These are phyloP conservation scores for Tetragnatha montana DNA, from an alignment of 2,888 invertebrate species.

Conservation along the genomic window DNA sequence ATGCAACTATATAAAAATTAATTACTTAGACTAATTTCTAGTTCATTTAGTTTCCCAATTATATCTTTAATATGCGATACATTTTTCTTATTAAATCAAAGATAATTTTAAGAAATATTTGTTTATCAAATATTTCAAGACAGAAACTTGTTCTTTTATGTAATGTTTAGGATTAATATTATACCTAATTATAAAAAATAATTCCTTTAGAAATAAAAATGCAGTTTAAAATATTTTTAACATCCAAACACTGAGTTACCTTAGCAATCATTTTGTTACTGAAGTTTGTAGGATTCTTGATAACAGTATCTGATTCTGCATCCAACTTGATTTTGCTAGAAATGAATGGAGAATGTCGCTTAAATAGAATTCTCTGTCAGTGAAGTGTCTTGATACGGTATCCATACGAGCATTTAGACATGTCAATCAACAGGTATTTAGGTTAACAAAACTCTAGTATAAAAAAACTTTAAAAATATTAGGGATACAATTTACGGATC, in stretches of 20 bases:
- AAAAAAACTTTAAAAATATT: background rate
- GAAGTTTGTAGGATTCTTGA: background rate
- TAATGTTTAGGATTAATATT: background rate
- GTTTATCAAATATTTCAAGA: background rate
- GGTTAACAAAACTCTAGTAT: background rate
- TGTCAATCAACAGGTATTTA: conserved; percentile 12
- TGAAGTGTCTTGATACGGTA: background rate
- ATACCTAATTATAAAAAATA: background rate
- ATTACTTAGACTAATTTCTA: no score
- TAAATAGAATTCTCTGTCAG: background rate
- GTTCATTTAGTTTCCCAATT: no score
- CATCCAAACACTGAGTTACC: background rate
- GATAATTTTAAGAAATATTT: background rate
- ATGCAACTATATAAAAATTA: background rate
- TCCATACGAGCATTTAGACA: background rate
- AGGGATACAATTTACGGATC: background rate
- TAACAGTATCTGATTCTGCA: background rate
- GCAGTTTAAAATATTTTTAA: background rate
- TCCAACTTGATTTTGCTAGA: background rate
- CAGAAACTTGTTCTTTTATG: background rate
- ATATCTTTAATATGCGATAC: background rate
- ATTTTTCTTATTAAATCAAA: background rate
- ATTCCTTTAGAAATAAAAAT: background rate
- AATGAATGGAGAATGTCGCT: no score
- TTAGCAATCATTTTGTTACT: conserved; percentile 1